Conservation (phyloP, 2,797 vertebrate genomes). For the Siniperca undulata region DNA sequence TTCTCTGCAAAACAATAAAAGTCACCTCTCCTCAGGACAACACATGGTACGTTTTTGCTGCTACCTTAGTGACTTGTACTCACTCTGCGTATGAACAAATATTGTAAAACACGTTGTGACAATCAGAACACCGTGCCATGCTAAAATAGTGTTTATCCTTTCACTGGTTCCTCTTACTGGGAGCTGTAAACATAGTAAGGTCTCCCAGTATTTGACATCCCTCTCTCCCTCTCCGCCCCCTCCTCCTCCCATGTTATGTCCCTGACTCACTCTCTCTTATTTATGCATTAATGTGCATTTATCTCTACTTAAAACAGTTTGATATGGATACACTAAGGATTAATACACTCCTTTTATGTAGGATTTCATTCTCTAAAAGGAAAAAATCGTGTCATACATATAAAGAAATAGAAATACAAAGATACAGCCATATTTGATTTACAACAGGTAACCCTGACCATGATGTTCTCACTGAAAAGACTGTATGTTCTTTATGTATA, state of each 20-base stretch:
- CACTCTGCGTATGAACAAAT: conserved; percentile 52
- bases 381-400: neutral
- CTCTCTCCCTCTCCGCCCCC: neutral
- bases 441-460: conserved; percentile 1
- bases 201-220: conserved; percentile 34
- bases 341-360: neutral
- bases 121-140: conserved; percentile 11
- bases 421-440: neutral
- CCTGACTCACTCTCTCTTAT: neutral
- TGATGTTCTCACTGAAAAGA: neutral
- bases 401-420: neutral
- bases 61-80: conserved; percentile 43
- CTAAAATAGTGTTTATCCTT: conserved; percentile 21
- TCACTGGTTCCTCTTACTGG: conserved; percentile 49
- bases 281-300: neutral
- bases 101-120: conserved; percentile 57
- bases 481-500: neutral
- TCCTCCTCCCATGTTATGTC: neutral
- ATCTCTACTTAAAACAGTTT: neutral
- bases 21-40: neutral
- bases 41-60: conserved; percentile 18
- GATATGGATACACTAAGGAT: neutral
- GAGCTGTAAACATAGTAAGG: conserved; percentile 58
- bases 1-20: conserved; percentile 6
- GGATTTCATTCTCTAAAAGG: neutral